These are phyloP conservation scores for Trialeurodes vaporariorum DNA, from an alignment of 1,140 invertebrate species.

Conservation along the genomic window DNA sequence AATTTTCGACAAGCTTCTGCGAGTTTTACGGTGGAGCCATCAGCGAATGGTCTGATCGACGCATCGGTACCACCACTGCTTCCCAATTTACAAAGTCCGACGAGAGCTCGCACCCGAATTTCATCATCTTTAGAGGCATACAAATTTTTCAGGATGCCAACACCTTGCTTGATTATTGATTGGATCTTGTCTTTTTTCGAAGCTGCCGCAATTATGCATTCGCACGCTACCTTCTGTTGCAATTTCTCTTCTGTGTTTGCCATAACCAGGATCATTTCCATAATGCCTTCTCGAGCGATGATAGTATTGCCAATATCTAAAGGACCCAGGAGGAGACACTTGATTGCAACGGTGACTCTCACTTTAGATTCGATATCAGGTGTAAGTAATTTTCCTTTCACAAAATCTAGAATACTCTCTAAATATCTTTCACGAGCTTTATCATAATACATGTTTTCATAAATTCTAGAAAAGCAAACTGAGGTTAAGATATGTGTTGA, in stretches of 20 bases:
- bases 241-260: slow-evolving; percentile 71
- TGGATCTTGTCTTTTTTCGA: slow-evolving; percentile 96
- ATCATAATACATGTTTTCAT: slow-evolving; percentile 92
- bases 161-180: slow-evolving; percentile 79
- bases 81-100: slow-evolving; percentile 93
- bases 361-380: slow-evolving; percentile 87
- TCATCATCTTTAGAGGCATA: slow-evolving; percentile 85
- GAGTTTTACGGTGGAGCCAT: slow-evolving; percentile 86
- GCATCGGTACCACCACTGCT: slow-evolving; percentile 94
- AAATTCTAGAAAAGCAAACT: slow-evolving; percentile 74
- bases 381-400: slow-evolving; percentile 71
- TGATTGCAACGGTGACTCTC: slow-evolving; percentile 75
- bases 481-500: slow-evolving; percentile 79
- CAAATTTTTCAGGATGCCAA: slow-evolving; percentile 86
- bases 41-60: slow-evolving; percentile 83
- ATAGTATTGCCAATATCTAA: slow-evolving; percentile 88
- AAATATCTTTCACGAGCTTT: slow-evolving; percentile 61
- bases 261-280: slow-evolving; percentile 96
- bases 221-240: slow-evolving; percentile 88
- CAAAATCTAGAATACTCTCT: slow-evolving; percentile 70
- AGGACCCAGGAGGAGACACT: slow-evolving; percentile 79
- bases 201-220: slow-evolving; percentile 90
- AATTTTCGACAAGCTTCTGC: slow-evolving; percentile 89
- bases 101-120: slow-evolving; percentile 77
- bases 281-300: slow-evolving; percentile 80